A percentile compares a stretch with the other conserved stretches of the same genome.
These are phyloP conservation scores for Orycteropus afer DNA, from an alignment of 2,113 vertebrate genomes.

Conservation along the genomic window DNA sequence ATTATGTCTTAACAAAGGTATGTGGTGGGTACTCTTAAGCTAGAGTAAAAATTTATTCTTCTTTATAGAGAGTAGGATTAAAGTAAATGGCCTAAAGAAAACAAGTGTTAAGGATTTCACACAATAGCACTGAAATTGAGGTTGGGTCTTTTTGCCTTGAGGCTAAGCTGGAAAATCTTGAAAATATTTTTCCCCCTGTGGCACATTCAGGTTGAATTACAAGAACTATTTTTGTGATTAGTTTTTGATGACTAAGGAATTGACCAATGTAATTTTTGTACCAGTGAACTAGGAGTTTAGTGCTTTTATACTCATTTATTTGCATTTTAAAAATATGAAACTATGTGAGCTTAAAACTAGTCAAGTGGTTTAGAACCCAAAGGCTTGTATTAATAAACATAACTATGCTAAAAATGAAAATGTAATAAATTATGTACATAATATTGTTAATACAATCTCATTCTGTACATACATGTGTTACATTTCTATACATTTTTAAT, in stretches of 20 bases:
- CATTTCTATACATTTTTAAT: slow-evolving; percentile 91
- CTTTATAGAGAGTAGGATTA: slow-evolving; percentile 77
- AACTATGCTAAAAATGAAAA: slow-evolving; percentile 81
- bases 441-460: slow-evolving; percentile 85
- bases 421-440: slow-evolving; percentile 85
- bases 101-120: neutral
- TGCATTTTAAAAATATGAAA: slow-evolving; percentile 74
- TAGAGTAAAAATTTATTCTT: slow-evolving; percentile 79
- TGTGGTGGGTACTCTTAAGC: slow-evolving; percentile 76
- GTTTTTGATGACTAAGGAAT: slow-evolving; percentile 85
- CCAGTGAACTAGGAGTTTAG: slow-evolving; percentile 74
- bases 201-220: slow-evolving; percentile 85
- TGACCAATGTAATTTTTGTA: slow-evolving; percentile 86
- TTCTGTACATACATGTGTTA: slow-evolving; percentile 87
- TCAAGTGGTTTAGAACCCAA: slow-evolving; percentile 85
- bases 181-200: slow-evolving; percentile 82
- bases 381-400: slow-evolving; percentile 86
- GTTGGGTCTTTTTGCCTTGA: slow-evolving; percentile 19
- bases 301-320: slow-evolving; percentile 84
- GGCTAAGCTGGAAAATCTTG: slow-evolving; percentile 82
- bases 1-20: slow-evolving; percentile 75
- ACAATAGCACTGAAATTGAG: slow-evolving; percentile 64
- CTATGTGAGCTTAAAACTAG: slow-evolving; percentile 79
- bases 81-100: slow-evolving; percentile 82
- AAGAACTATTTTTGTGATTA: slow-evolving; percentile 88